Percentiles rank a stretch among this genome's conserved stretches.
These are phyloP conservation scores for Agrypnus murinus DNA, from an alignment of 2,888 invertebrate genomes.

Conservation along the genomic window DNA sequence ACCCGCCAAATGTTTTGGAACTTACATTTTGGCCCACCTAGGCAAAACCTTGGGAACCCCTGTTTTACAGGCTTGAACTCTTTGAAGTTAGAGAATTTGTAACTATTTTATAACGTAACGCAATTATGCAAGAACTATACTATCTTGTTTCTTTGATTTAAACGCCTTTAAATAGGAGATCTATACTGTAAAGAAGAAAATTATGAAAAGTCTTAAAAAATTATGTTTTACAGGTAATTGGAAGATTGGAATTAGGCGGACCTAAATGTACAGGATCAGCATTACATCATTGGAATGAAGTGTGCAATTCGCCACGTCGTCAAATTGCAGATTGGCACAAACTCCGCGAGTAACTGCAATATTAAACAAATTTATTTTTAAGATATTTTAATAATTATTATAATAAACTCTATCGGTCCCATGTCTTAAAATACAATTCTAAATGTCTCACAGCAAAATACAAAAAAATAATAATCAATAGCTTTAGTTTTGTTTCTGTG, in stretches of 20 bases:
- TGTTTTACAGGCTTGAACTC: too few relatives aligned
- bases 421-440: slow-evolving; percentile 2
- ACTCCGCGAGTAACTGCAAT: slow-evolving; percentile 84
- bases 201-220: too few relatives aligned
- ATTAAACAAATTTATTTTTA: slow-evolving; percentile 22
- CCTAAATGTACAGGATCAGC: slow-evolving; percentile 86
- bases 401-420: slow-evolving; percentile 39
- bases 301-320: slow-evolving; percentile 95
- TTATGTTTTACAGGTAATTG: slow-evolving; percentile 84
- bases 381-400: too few relatives aligned
- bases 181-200: too few relatives aligned
- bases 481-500: neutral
- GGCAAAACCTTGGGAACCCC: too few relatives aligned
- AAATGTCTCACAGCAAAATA: slow-evolving; percentile 15
- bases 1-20: too few relatives aligned
- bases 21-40: too few relatives aligned
- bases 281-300: slow-evolving; percentile 97
- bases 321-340: slow-evolving; percentile 99
- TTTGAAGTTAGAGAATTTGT: too few relatives aligned
- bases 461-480: slow-evolving; percentile 6
- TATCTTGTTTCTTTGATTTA: too few relatives aligned
- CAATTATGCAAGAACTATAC: too few relatives aligned
- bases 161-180: too few relatives aligned
- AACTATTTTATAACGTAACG: too few relatives aligned
- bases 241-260: slow-evolving; percentile 93